Base-by-base conservation (phyloP, 2,888 invertebrate species). In the Epistrophella euchroma region DNA sequence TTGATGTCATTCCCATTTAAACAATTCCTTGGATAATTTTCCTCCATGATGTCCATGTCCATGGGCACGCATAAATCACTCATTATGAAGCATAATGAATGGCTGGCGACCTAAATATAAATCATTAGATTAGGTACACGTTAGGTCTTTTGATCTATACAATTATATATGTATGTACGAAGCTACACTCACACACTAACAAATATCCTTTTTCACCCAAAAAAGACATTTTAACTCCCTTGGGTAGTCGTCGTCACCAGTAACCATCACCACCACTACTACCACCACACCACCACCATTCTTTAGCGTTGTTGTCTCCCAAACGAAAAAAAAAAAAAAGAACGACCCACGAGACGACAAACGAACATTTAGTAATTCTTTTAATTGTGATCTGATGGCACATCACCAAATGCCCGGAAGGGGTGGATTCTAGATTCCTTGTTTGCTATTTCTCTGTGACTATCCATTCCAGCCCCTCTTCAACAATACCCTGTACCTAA, bases 21-120 rank as follows among this genome's bases (percentile, higher is more conserved):
- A 78, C 80, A 82, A 83, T 80, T 87, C 80, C 87, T 88, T 77
- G 77, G 85, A 85, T 85, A 82, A 85, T 85, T 84, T 84, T 84
- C 76, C 75, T 71, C 81, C 84, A 82, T 85, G 87, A 82, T 85
- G 87, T 78, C 82, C 82, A 77, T 89, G 89, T 78, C 82, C 82
- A 77, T 89, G 89, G 89, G 89, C 89, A 89, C 90, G 90, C 92
- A 92, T 92, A 92, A 92, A 92, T 92, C 92, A 92, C 91, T 92
- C 92, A 92, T 92, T 92, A 92, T 92, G 92, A 92, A 92, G 91
- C 91, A 91, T 92, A 92, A 92, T 92, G 92, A 92, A 92, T 92
- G 92, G 92, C 91, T 92, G 91, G 91, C 92, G 91, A 91, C 91
- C 92, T 91, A 91, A 91, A 92, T 92, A 92, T 92, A 92, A 92